Evolutionary conservation across 2,888 invertebrate species (phyloP).

Genomic region (Cyrtodaria siliqua): DNA sequence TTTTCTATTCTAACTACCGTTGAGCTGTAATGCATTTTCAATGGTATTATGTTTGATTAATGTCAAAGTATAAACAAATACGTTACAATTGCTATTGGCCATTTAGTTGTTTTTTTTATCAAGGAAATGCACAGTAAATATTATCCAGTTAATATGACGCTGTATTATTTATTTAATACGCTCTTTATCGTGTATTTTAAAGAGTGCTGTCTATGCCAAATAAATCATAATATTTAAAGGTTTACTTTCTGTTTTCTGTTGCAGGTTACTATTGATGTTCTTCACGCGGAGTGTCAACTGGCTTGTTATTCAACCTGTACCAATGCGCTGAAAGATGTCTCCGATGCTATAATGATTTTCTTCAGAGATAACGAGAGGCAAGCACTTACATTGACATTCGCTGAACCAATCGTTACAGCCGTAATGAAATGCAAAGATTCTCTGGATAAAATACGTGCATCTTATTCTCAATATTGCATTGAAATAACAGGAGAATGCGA

Average conservation of each 20-base stretch:
- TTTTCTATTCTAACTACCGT: too few relatives aligned
- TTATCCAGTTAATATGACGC: too few relatives aligned
- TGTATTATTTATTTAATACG: neutral
- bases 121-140: too few relatives aligned
- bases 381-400: slow-evolving; percentile 19
- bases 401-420: slow-evolving; percentile 2
- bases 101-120: too few relatives aligned
- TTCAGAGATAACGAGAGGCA: slow-evolving; percentile 45
- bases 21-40: too few relatives aligned
- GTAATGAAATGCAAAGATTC: slow-evolving; percentile 14
- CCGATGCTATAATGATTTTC: slow-evolving; percentile 29
- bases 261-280: slow-evolving; percentile 22
- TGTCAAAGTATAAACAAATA: too few relatives aligned
- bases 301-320: slow-evolving; percentile 20
- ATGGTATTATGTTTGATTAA: too few relatives aligned
- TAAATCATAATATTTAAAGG: neutral
- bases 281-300: slow-evolving; percentile 19
- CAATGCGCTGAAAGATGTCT: slow-evolving; percentile 19
- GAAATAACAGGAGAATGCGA: slow-evolving; percentile 5
- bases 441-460: slow-evolving; percentile 17
- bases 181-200: neutral
- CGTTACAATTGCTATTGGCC: too few relatives aligned
- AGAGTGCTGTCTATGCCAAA: too few relatives aligned
- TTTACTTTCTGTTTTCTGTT: neutral
- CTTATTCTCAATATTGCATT: slow-evolving; percentile 37